Conservation (phyloP, 1,140 invertebrate genomes). For the Sesamia nonagrioides region DNA sequence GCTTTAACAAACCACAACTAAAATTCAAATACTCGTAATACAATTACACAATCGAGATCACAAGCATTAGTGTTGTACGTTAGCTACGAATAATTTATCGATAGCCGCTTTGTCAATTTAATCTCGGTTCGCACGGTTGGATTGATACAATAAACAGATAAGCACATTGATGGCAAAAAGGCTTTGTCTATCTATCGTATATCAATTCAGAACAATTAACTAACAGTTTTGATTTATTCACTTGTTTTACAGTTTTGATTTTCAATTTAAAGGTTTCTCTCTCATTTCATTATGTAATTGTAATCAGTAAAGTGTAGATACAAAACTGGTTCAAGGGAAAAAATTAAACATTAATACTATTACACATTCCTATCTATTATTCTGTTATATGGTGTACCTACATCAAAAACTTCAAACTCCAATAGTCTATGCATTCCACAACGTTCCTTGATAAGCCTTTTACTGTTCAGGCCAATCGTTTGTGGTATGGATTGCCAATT, state of each 20-base stretch:
- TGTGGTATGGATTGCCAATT: no score
- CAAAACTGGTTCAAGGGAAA: no score
- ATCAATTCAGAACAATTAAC: neutral
- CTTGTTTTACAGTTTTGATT: neutral
- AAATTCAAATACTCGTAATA: neutral
- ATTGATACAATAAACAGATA: neutral
- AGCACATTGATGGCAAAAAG: neutral
- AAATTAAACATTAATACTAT: no score
- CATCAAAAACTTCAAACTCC: no score
- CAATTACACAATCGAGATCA: neutral
- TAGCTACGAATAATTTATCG: conserved; percentile 17
- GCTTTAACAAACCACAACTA: neutral
- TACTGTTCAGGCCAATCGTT: no score
- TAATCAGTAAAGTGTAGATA: no score
- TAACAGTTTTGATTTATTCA: neutral
- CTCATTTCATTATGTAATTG: no score
- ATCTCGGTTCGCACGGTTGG: conserved; percentile 7
- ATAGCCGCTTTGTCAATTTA: conserved; percentile 19
- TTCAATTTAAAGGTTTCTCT: no score
- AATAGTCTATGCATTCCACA: no score
- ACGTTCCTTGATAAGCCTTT: no score
- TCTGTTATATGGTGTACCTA: no score
- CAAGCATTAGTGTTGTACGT: neutral
- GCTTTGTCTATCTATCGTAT: neutral
- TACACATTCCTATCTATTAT: no score